These are phyloP conservation scores for Holothuria leucospilota DNA, from an alignment of 53 echinoderm and acorn worm genomes.

Conservation along the genomic window DNA sequence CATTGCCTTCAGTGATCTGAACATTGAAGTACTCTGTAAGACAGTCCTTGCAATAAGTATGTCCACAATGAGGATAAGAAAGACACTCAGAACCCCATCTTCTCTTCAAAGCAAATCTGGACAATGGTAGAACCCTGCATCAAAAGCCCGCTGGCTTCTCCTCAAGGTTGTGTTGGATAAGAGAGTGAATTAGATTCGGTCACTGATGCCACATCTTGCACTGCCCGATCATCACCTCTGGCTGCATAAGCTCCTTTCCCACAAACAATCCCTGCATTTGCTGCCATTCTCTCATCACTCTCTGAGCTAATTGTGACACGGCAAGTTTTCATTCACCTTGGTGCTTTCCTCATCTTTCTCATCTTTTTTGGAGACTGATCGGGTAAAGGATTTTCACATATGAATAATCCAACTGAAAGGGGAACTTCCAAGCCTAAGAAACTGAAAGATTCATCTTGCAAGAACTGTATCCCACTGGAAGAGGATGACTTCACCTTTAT, in stretches of 20 bases:
- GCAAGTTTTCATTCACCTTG: background rate
- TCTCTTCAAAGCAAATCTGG: constrained; percentile 88
- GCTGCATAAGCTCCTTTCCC: background rate
- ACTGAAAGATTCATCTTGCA: constrained; percentile 70
- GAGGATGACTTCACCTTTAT: constrained; percentile 76
- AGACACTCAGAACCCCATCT: constrained; percentile 79
- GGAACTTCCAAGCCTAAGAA: constrained; percentile 68
- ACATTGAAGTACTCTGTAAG: constrained; percentile 82
- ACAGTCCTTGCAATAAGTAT: constrained; percentile 94
- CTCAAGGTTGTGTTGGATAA: constrained; percentile 75
- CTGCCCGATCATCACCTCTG: constrained; percentile 61
- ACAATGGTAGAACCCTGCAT: constrained; percentile 69
- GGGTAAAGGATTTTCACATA: constrained; percentile 57
- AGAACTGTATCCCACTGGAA: constrained; percentile 90
- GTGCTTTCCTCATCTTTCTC: background rate
- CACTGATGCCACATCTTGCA: constrained; percentile 83
- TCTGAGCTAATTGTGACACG: background rate
- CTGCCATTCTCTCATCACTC: background rate
- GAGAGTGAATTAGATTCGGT: constrained; percentile 59
- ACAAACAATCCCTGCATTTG: background rate
- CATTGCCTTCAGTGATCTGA: constrained; percentile 91
- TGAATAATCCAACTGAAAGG: constrained; percentile 65
- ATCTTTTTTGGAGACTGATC: constrained; percentile 49
- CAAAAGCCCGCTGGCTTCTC: constrained; percentile 70
- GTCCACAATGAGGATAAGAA: constrained; percentile 74